Evolutionary conservation across 2,113 vertebrate species (phyloP).

Genomic region (Pelobates fuscus): DNA sequence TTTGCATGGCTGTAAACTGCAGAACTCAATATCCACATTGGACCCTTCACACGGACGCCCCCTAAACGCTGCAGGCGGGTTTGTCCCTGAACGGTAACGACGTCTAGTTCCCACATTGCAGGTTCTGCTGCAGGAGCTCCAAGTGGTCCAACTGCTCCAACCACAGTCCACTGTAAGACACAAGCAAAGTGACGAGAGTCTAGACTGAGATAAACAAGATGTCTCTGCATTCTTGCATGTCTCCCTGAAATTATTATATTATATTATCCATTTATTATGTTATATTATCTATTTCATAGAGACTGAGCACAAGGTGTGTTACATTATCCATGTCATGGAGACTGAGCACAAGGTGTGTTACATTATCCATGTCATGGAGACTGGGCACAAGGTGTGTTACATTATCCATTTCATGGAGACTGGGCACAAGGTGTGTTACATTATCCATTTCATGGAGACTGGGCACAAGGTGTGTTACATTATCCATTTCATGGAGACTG

Average conservation of each 20-base stretch:
- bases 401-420: too few species aligned
- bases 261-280: too few species aligned
- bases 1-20: slow-evolving; percentile 76
- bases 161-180: slow-evolving; percentile 75
- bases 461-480: too few species aligned
- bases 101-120: slow-evolving; percentile 80
- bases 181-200: background rate
- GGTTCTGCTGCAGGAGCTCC: slow-evolving; percentile 80
- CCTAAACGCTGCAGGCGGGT: slow-evolving; percentile 67
- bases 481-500: too few species aligned
- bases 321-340: too few species aligned
- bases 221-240: background rate
- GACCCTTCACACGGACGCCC: slow-evolving; percentile 74
- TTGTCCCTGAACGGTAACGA: slow-evolving; percentile 72
- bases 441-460: too few species aligned
- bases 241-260: background rate
- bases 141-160: slow-evolving; percentile 83
- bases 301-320: too few species aligned
- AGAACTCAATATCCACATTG: slow-evolving; percentile 74
- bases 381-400: too few species aligned
- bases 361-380: too few species aligned
- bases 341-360: too few species aligned
- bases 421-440: too few species aligned
- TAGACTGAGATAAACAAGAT: background rate
- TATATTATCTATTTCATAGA: too few species aligned